These are phyloP conservation scores for Esox lucius DNA, from an alignment of 2,797 vertebrate genomes.

Conservation along the genomic window DNA sequence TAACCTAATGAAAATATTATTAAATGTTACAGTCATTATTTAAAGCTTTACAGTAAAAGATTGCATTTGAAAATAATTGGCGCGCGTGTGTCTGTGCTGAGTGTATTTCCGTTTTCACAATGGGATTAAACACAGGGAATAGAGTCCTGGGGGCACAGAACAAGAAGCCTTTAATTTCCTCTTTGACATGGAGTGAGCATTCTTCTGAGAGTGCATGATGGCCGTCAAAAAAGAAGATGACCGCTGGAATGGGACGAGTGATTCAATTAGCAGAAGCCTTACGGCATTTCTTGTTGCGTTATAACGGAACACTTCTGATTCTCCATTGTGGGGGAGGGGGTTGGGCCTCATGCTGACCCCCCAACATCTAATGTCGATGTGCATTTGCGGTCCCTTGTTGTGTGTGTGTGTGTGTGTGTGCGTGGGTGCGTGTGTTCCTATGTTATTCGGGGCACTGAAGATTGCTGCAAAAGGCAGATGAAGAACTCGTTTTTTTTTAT, in stretches of 20 bases:
- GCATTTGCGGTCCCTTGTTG: neutral
- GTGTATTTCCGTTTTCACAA: conserved; percentile 27
- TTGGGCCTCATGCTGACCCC: too few species aligned
- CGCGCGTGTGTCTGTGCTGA: neutral
- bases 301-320: conserved; percentile 41
- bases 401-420: neutral
- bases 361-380: too few species aligned
- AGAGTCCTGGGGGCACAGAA: conserved; percentile 28
- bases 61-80: too few species aligned
- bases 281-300: conserved; percentile 45
- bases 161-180: conserved; percentile 41
- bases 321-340: conserved; percentile 42
- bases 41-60: too few species aligned
- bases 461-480: neutral
- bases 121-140: neutral
- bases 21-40: too few species aligned
- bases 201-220: conserved; percentile 33
- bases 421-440: neutral
- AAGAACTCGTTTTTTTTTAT: neutral
- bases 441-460: neutral
- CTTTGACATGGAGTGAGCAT: conserved; percentile 42
- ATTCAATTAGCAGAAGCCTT: conserved; percentile 62
- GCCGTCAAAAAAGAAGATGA: conserved; percentile 37
- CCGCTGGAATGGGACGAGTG: conserved; percentile 57
- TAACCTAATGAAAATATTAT: too few species aligned